A percentile compares a stretch with the other conserved stretches of the same genome.
Conservation (phyloP, 2,888 invertebrate genomes). For the Drosophila meridiana region DNA sequence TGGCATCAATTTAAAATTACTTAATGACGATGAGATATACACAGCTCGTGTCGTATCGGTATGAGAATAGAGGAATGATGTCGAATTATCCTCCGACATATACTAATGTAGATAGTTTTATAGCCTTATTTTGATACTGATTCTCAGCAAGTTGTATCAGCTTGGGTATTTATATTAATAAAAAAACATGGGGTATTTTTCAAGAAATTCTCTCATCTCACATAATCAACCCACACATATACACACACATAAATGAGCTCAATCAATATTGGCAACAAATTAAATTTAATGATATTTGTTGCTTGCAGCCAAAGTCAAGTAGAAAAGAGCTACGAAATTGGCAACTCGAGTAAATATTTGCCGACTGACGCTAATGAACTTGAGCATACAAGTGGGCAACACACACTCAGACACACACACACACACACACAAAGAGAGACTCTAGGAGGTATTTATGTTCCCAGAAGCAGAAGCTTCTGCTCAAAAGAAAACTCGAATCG, state of each 20-base stretch:
- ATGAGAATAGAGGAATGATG: too few species aligned
- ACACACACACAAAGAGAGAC: conserved; percentile 21
- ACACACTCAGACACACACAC: conserved; percentile 29
- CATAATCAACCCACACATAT: neutral
- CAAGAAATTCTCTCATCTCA: neutral
- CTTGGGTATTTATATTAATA: too few species aligned
- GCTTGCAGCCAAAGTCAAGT: conserved; percentile 58
- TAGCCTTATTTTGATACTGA: too few species aligned
- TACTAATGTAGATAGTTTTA: too few species aligned
- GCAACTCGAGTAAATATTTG: conserved; percentile 74
- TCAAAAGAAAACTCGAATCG: conserved; percentile 13
- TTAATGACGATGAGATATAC: too few species aligned
- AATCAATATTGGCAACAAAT: conserved; percentile 77
- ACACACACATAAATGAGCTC: conserved; percentile 35
- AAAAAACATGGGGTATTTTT: neutral
- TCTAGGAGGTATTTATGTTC: conserved; percentile 29
- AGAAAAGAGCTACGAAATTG: conserved; percentile 55
- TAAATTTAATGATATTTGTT: conserved; percentile 78
- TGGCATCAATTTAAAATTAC: too few species aligned
- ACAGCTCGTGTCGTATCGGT: too few species aligned
- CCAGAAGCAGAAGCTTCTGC: conserved; percentile 27
- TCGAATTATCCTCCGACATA: too few species aligned
- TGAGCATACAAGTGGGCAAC: conserved; percentile 70
- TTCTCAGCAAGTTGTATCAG: too few species aligned
- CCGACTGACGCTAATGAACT: conserved; percentile 80